These are phyloP conservation scores for Euura lappo DNA, from an alignment of 1,140 invertebrate genomes.

Conservation along the genomic window DNA sequence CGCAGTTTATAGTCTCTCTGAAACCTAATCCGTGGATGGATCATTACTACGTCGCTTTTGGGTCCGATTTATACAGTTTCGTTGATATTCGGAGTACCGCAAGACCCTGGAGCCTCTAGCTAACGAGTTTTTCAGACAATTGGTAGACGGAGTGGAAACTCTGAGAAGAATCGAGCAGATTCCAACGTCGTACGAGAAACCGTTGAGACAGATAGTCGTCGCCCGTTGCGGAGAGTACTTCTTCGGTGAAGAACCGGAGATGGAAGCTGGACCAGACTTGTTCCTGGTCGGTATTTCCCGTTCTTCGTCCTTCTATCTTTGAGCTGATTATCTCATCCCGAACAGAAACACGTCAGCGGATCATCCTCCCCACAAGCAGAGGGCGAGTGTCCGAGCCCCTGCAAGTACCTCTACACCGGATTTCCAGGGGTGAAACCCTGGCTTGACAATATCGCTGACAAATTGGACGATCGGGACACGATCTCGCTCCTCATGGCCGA, in stretches of 20 bases:
- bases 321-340: background rate
- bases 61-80: constrained; percentile 45
- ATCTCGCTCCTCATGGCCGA: constrained; percentile 23
- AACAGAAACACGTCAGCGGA: background rate
- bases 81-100: background rate
- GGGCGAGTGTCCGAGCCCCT: background rate
- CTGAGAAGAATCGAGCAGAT: constrained; percentile 59
- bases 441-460: constrained; percentile 25
- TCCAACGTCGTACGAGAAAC: constrained; percentile 59
- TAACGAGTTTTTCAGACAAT: constrained; percentile 45
- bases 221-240: constrained; percentile 44
- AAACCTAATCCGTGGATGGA: constrained; percentile 77
- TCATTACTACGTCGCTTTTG: constrained; percentile 81
- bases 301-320: too few relatives aligned
- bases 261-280: constrained; percentile 16
- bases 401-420: background rate
- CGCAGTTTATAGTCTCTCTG: constrained; percentile 82
- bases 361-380: background rate
- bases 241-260: constrained; percentile 20
- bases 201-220: constrained; percentile 54
- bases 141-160: constrained; percentile 61
- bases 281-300: background rate
- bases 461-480: constrained; percentile 24
- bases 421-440: background rate
- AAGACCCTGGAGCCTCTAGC: too few relatives aligned